phyloP scores from a whole-genome alignment of 2,113 vertebrate genomes.

The Phrynosoma blainvillii region DNA sequence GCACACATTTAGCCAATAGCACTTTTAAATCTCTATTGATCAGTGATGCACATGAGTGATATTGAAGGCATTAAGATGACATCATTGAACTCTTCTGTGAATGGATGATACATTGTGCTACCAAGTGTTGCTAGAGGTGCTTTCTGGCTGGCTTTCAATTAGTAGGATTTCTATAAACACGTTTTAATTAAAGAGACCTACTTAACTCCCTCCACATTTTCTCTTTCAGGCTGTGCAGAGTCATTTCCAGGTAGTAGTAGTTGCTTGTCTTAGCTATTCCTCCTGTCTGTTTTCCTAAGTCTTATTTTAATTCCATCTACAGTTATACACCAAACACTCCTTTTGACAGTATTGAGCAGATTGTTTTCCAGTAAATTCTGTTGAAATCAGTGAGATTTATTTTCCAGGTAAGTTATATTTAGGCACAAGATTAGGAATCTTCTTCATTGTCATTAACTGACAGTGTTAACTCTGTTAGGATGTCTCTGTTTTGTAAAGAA shows the following conservation, averaged over 20 bases:
- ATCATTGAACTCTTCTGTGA: slow-evolving; percentile 7
- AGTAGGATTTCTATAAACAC: background rate
- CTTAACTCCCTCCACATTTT: slow-evolving; percentile 47
- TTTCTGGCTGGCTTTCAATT: background rate
- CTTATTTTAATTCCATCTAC: background rate
- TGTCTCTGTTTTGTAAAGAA: too few species aligned
- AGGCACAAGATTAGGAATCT: too few species aligned
- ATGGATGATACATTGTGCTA: slow-evolving; percentile 47
- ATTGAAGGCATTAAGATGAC: slow-evolving; percentile 28
- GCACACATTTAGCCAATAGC: slow-evolving; percentile 53
- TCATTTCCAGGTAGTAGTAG: background rate
- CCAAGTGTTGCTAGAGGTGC: slow-evolving; percentile 5
- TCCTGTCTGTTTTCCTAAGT: background rate
- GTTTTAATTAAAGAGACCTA: slow-evolving; percentile 17
- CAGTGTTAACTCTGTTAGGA: too few species aligned
- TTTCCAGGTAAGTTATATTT: too few species aligned
- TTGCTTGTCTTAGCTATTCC: background rate
- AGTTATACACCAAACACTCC: background rate
- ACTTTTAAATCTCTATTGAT: slow-evolving; percentile 57
- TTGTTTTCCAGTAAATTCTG: background rate
- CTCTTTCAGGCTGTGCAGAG: background rate
- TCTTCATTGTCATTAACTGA: too few species aligned
- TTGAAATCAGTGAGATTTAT: too few species aligned
- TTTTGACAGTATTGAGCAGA: background rate
- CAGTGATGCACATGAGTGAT: slow-evolving; percentile 49